Base-by-base conservation (phyloP, 2,888 invertebrate species). In the Andrena flavipes region DNA sequence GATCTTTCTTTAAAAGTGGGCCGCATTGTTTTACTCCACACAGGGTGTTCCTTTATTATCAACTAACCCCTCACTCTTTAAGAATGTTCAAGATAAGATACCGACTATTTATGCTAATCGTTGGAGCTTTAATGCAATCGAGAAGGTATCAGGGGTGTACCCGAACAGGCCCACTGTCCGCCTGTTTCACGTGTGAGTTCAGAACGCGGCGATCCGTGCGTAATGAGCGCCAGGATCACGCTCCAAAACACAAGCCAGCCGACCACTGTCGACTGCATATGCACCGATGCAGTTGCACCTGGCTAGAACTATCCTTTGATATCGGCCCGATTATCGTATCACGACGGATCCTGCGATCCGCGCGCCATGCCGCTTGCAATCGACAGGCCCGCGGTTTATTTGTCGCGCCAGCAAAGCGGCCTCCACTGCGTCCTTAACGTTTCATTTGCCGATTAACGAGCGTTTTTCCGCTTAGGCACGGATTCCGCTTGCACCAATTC, bases 231-330 rank as follows among this genome's bases (percentile, higher is more conserved):
- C 71, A 10, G 23, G 13, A 10, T 26, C 35, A 60, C 20, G 62
- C 51, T 60, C 49, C 20, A n/a, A 26, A 68, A 56, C 65, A 20
- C 59, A n/a, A 63, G 54, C 49, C 49, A 62, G 62, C 33, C 69
- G 65, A 67, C 48, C 74, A 48, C 80, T 84, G 86, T 84, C 80
- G 70, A 56, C 63, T 42, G 70, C 82, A 81, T 62, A 67, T 63
- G 85, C 68, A 73, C 68, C 67, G 63, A 42, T 67, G 79, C 80
- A 68, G 67, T 73, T 69, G 76, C 80, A 77, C 56, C 64, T 73
- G 71, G 67, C 20, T 72, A 65, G 70, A 69, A 78, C 71, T 72
- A 70, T 80, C 85, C 87, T 87, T 87, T 87, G 83, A 87, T 87
- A 78, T 74, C 73, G 70, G 13, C 23, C 76, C 74, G 84, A 84